phyloP scores from a whole-genome alignment of 1,140 invertebrate genomes.

The Drosophila bocqueti region DNA sequence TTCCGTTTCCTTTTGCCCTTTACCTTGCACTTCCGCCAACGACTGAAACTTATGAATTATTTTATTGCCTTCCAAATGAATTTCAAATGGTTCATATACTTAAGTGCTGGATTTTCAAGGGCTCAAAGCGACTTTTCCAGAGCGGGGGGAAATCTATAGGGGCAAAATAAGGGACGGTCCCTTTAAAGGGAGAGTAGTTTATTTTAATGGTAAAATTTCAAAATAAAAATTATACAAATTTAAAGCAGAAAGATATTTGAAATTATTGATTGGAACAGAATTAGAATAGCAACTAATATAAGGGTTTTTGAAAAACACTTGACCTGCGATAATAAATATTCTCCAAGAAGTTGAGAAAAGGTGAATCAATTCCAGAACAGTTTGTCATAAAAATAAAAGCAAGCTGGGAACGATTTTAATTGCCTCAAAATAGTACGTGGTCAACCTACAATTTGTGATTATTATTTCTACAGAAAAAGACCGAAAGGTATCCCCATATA shows the following conservation, averaged over 20 bases:
- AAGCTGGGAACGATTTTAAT: neutral
- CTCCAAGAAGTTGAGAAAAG: neutral
- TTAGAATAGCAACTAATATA: too few species aligned
- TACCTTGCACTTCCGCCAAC: slow-evolving; percentile 12
- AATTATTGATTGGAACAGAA: too few species aligned
- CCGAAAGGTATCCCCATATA: too few species aligned
- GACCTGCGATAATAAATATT: too few species aligned
- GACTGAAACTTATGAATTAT: slow-evolving; percentile 37
- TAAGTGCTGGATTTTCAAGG: slow-evolving; percentile 18
- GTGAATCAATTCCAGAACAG: neutral
- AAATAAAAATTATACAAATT: too few species aligned
- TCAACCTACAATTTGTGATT: neutral
- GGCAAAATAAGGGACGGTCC: neutral
- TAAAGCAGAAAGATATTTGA: too few species aligned
- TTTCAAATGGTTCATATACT: slow-evolving; percentile 38
- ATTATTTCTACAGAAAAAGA: neutral
- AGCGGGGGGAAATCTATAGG: neutral
- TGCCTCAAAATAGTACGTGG: neutral
- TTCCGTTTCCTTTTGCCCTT: neutral
- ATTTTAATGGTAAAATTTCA: neutral
- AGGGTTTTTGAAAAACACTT: too few species aligned
- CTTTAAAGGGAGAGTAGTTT: neutral
- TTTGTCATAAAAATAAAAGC: neutral
- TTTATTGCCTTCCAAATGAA: slow-evolving; percentile 39
- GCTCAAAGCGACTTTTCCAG: neutral